Conservation (phyloP, 2,797 vertebrate species). For the Apodemus agrarius region DNA sequence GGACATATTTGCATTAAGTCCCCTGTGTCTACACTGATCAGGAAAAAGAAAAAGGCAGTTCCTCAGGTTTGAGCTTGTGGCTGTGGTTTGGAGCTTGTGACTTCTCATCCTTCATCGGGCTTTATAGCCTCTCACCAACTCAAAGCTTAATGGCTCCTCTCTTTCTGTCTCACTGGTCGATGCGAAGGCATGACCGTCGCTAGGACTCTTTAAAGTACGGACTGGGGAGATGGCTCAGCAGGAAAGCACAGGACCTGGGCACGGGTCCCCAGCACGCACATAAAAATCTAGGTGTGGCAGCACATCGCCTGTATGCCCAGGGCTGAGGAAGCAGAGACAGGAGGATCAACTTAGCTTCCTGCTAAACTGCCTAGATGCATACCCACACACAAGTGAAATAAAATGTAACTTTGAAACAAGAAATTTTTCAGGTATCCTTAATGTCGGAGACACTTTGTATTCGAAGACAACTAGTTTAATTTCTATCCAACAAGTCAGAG, state of each 20-base stretch:
- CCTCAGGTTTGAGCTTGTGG: background rate
- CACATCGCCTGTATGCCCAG: background rate
- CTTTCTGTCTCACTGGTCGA: background rate
- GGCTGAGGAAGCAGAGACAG: background rate
- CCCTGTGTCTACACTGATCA: rapidly evolving
- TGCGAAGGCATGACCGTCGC: background rate
- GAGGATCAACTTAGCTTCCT: background rate
- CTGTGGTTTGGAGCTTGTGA: background rate
- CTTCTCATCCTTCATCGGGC: background rate
- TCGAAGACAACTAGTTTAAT: background rate
- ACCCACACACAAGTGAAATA: background rate
- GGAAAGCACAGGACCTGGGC: background rate
- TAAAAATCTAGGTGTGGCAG: background rate
- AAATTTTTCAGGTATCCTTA: background rate
- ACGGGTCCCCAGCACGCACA: background rate
- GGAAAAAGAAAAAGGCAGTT: background rate
- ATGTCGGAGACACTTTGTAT: background rate
- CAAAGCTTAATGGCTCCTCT: background rate
- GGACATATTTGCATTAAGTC: background rate
- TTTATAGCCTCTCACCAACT: background rate
- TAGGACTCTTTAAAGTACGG: background rate
- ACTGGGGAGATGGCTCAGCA: background rate
- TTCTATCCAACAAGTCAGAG: background rate
- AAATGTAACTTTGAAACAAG: background rate
- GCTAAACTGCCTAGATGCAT: background rate